Percentiles rank a stretch among this genome's conserved stretches.
Evolutionary conservation across 1,140 invertebrate species (phyloP).

Genomic region (Tetraneura akinire): DNA sequence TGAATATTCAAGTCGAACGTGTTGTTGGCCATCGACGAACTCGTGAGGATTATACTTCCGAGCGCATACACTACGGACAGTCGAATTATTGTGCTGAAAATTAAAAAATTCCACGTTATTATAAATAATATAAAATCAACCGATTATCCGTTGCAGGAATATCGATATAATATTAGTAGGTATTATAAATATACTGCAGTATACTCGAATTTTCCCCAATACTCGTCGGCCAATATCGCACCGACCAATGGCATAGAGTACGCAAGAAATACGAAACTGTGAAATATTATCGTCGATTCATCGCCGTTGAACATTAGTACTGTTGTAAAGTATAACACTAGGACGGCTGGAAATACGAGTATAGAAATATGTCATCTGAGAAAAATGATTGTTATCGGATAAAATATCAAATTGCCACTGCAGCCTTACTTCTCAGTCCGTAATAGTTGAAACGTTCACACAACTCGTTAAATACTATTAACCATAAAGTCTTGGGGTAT

Average conservation of each 20-base stretch:
- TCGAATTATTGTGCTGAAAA: conserved; percentile 78
- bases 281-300: conserved; percentile 77
- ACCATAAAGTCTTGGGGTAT: conserved; percentile 85
- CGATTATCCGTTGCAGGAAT: too few relatives aligned
- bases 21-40: conserved; percentile 64
- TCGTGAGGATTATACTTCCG: conserved; percentile 79
- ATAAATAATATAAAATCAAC: too few relatives aligned
- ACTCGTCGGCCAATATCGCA: conserved; percentile 84
- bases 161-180: too few relatives aligned
- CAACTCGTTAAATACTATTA: conserved; percentile 92
- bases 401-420: too few relatives aligned
- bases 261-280: conserved; percentile 79
- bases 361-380: too few relatives aligned
- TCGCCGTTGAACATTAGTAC: conserved; percentile 69
- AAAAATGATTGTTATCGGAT: conserved; percentile 58
- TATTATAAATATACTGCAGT: conserved; percentile 54
- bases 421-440: conserved; percentile 82
- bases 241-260: conserved; percentile 87
- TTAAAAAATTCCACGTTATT: too few relatives aligned
- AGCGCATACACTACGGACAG: conserved; percentile 85
- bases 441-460: conserved; percentile 95
- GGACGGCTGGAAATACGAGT: conserved; percentile 74
- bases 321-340: conserved; percentile 76
- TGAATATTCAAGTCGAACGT: background rate
- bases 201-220: conserved; percentile 79